phyloP scores from a whole-genome alignment of 2,797 vertebrate genomes.

The Characodon lateralis region DNA sequence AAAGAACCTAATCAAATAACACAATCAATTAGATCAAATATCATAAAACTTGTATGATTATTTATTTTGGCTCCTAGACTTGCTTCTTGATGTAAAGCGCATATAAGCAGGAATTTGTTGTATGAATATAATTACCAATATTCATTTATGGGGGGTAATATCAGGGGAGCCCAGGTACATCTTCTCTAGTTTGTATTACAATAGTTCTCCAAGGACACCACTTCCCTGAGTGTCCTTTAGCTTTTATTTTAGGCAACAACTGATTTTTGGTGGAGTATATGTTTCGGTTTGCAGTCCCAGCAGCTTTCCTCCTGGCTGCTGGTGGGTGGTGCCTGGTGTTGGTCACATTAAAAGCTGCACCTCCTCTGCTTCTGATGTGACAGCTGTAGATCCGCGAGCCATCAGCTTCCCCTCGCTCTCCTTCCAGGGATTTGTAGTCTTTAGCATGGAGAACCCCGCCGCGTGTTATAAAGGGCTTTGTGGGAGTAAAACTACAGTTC shows the following conservation, averaged over 20 bases:
- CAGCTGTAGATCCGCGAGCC: constrained; percentile 63
- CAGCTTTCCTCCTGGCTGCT: not conserved
- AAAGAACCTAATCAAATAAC: not conserved
- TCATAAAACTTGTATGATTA: not conserved
- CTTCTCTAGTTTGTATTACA: not conserved
- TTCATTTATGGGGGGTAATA: not conserved
- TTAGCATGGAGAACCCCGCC: constrained; percentile 20
- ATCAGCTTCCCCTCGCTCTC: constrained; percentile 28
- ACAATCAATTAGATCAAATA: not conserved
- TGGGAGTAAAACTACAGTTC: constrained; percentile 77
- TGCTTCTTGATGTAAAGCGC: not conserved
- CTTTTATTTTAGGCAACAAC: not conserved
- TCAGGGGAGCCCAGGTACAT: not conserved
- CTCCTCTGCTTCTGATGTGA: constrained; percentile 41
- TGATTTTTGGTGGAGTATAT: not conserved
- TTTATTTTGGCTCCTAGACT: not conserved
- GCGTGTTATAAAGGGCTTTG: constrained; percentile 15
- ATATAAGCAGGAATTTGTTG: not conserved
- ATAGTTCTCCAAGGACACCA: not conserved
- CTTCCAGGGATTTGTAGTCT: constrained; percentile 68
- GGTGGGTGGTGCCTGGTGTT: not conserved
- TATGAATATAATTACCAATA: not conserved
- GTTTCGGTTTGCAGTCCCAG: not conserved
- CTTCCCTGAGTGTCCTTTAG: not conserved
- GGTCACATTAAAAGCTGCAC: constrained; percentile 67